Base-by-base conservation (phyloP, 2,113 vertebrate genomes). In the Pagrus major region DNA sequence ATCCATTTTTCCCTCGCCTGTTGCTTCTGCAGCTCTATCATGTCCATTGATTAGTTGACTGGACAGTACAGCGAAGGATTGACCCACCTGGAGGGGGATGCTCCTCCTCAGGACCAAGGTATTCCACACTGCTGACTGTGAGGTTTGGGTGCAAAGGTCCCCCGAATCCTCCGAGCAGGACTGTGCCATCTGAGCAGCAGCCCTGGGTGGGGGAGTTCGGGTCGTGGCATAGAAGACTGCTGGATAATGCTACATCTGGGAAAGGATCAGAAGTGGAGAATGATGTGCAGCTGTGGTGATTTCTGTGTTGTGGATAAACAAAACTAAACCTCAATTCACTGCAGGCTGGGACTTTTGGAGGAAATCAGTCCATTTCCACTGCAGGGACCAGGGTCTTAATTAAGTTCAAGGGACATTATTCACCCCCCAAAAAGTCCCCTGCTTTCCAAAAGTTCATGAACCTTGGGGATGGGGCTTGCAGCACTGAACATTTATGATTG, bases 181-280 rank as follows among this genome's bases (percentile, higher is more conserved):
- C 86, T 0, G 90, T 79, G 4, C 90, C 90, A 6, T 95, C 94
- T 10, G 95, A 94, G 84, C 93, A 91, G 81, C 94, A 92, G 54
- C 93, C 94, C 58, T 90, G 93, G 25, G 89, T 93, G 59, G 94
- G 92, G 58, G 92, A 94, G 71, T 41, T 60, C 3, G 78, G 88
- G 67, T 94, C 89, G 31, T 93, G 91, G 86, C 90, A 93, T 72
- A 93, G 88, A 71, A 94, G 92, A 71, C 91, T 29, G 68, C 94
- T 94, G 80, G 94, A 94, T 85, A 96, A 90, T 86, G 94, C 94
- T 89, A 95, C 94, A 93, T 96, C 95, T 96, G 85, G 23, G 68
- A 20, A 54, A 52, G 63, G 68, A 60, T 8, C 47, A n/a, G 33
- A 27, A 55, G 55, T 27, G 59, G 42, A 54, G 25, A 44, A 4